These are phyloP conservation scores for Alethe castanea DNA, from an alignment of 2,113 vertebrate genomes.

Conservation along the genomic window DNA sequence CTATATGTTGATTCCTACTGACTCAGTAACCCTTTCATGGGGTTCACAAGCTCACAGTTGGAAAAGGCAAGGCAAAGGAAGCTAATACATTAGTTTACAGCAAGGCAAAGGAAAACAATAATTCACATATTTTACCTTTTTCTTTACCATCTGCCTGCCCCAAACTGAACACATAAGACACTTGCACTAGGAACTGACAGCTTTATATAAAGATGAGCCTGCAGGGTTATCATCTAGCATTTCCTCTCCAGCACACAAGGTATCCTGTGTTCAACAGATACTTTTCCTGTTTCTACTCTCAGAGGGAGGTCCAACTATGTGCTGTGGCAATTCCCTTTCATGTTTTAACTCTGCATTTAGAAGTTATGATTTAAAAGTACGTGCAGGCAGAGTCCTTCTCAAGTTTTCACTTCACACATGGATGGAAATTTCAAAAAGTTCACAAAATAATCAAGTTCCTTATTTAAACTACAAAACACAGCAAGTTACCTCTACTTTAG, in stretches of 20 bases:
- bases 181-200: not conserved
- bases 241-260: not conserved
- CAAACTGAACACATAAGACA: not conserved
- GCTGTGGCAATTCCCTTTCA: not conserved
- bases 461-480: not conserved
- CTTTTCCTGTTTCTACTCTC: not conserved
- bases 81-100: not conserved
- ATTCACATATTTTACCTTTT: not conserved
- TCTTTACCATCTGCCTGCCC: not conserved
- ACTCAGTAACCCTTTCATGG: not conserved
- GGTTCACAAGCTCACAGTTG: not conserved
- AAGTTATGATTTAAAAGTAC: not conserved
- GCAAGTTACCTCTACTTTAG: not conserved
- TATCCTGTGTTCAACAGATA: not conserved
- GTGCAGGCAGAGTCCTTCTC: not conserved
- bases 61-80: not conserved
- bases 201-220: not conserved
- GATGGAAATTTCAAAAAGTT: not conserved
- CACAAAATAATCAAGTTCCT: not conserved
- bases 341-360: not conserved
- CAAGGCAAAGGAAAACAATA: not conserved
- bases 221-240: not conserved
- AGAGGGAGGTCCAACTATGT: not conserved
- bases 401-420: not conserved
- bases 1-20: not conserved